Evolutionary conservation across 1,140 invertebrate genomes (phyloP).

Genomic region (Batillaria attramentaria): DNA sequence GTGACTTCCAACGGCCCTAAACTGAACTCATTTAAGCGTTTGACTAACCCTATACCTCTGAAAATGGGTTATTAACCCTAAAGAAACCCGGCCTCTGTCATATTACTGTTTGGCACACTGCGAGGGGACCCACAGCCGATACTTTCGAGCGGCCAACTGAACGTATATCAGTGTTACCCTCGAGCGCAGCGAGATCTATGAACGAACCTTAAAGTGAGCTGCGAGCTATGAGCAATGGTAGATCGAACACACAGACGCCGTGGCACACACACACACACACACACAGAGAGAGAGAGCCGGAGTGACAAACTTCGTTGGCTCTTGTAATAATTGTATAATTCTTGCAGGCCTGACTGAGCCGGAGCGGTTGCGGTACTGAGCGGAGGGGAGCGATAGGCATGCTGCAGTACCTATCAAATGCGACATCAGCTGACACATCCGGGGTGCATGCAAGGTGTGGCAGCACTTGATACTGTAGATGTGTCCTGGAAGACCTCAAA

Average conservation of each 20-base stretch:
- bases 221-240: no score
- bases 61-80: no score
- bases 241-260: background rate
- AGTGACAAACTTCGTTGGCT: background rate
- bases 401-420: no score
- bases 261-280: background rate
- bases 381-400: background rate
- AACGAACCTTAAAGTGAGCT: no score
- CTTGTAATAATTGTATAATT: background rate
- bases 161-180: background rate
- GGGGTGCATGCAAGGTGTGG: background rate
- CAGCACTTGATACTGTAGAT: background rate
- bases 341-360: background rate
- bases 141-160: background rate
- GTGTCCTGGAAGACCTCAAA: no score
- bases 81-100: no score
- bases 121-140: background rate
- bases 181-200: background rate
- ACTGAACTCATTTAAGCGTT: no score
- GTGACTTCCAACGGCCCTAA: no score
- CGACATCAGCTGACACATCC: no score
- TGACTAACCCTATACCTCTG: no score
- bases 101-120: no score
- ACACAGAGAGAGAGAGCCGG: background rate
- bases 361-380: background rate